Evolutionary conservation across 2,888 invertebrate genomes (phyloP), one percentile per base, ranked within the genome.

Genomic region (Cephus nigrinus): DNA sequence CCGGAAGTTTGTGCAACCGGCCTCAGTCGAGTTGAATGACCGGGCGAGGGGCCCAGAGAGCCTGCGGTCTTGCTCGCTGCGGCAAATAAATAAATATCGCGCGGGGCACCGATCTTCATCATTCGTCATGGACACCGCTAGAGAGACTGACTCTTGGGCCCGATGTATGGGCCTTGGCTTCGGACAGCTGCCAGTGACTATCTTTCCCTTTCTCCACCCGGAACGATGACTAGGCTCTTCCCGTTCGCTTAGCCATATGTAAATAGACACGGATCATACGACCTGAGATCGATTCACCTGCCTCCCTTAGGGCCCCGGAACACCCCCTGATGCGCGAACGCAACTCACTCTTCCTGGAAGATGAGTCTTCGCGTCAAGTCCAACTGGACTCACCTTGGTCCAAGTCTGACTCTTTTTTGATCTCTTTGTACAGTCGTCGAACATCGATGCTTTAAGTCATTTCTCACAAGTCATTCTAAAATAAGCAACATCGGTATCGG

Each of bases 1-100:
- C 71, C 71, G 71, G 71, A 71, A 71, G 71, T 71, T 71, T 71
- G 71, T 71, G 71, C 71, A 71, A 71, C 71, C 71, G 71, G 33
- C 33, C 71, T 11, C 71, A 9, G 32, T 31, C 9, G 71, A 30
- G 71, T 31, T 71, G 71, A 71, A 71, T 23, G 71, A 71, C 71
- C 71, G 32, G 12, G 31, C 71, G 71, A 33, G 55, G 9, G 55
- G 2, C 55, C 55, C 55, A 55, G 71, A 79, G 78, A 77, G 69
- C 32, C 35, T 68, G 73, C 74, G 31, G 31, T 33, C 71, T 33
- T 33, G 31, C 71, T 33, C 71, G 23, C 12, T 71, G 71, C 33
- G 71, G 71, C 31, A 71, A 33, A 71, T 71, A 71, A 71, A 71
- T 71, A 71, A 71, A 71, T 71, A 71, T 71, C 71, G 31, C 71